Evolutionary conservation across 2,797 vertebrate genomes (phyloP).

Genomic region (Morelia viridis): DNA sequence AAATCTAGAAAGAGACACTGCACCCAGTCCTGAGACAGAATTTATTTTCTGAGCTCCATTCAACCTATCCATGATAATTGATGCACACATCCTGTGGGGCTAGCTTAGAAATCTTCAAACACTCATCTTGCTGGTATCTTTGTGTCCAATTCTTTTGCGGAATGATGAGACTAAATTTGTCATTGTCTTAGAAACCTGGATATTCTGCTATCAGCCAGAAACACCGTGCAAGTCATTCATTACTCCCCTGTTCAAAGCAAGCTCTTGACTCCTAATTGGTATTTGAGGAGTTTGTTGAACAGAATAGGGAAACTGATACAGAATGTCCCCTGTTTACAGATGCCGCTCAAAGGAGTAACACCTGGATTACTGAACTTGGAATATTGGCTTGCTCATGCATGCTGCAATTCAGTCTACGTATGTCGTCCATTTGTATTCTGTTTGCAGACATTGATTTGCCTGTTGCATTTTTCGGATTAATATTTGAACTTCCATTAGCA

Average conservation of each 20-base stretch:
- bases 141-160: slow-evolving; percentile 37
- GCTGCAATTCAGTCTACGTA: slow-evolving; percentile 8
- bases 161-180: slow-evolving; percentile 42
- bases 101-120: slow-evolving; percentile 40
- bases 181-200: slow-evolving; percentile 47
- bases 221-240: slow-evolving; percentile 42
- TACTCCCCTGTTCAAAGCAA: background rate
- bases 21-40: background rate
- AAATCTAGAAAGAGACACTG: slow-evolving; percentile 2
- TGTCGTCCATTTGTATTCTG: slow-evolving; percentile 11
- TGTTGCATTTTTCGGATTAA: background rate
- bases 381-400: background rate
- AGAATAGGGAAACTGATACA: slow-evolving; percentile 33
- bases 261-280: slow-evolving; percentile 50
- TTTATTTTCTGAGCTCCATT: slow-evolving; percentile 26
- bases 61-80: slow-evolving; percentile 23
- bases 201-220: slow-evolving; percentile 46
- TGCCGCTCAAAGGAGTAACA: background rate
- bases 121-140: slow-evolving; percentile 35
- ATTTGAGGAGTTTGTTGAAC: slow-evolving; percentile 43
- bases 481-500: background rate
- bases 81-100: background rate
- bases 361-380: background rate
- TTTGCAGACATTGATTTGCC: background rate
- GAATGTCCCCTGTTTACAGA: background rate